These are phyloP conservation scores for Xanthorhoe spadicearia DNA, from an alignment of 2,888 invertebrate species.

Conservation along the genomic window DNA sequence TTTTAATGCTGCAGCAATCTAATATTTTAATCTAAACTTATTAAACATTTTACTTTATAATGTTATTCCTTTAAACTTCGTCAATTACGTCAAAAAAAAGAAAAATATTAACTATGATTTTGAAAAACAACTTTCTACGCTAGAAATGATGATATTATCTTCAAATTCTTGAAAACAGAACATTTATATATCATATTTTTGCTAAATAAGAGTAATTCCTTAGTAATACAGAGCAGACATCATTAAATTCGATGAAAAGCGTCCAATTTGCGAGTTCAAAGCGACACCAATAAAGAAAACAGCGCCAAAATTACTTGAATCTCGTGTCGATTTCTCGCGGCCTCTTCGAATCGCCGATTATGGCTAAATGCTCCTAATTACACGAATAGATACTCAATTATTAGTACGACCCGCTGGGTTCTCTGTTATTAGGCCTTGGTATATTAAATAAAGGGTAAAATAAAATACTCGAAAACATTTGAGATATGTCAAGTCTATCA, in stretches of 20 bases:
- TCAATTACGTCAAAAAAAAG: no score
- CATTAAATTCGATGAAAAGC: background rate
- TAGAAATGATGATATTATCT: no score
- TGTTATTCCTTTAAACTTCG: no score
- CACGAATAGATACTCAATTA: slow-evolving; percentile 28
- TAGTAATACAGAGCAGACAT: background rate
- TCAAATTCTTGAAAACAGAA: no score
- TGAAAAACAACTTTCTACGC: no score
- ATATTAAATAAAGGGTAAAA: slow-evolving; percentile 10
- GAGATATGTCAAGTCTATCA: no score
- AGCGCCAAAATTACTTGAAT: slow-evolving; percentile 21
- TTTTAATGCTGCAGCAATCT: no score
- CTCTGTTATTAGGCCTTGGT: slow-evolving; percentile 8
- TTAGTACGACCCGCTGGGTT: slow-evolving; percentile 15
- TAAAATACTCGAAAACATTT: background rate
- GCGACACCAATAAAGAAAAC: slow-evolving; percentile 17
- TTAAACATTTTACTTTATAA: no score
- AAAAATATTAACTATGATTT: no score
- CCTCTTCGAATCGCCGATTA: slow-evolving; percentile 20
- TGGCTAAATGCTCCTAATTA: slow-evolving; percentile 28
- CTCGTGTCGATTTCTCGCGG: slow-evolving; percentile 20
- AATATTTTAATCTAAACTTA: no score
- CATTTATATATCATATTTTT: no score
- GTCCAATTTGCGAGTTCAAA: slow-evolving; percentile 8
- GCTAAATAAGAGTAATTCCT: no score